These are phyloP conservation scores for Heptranchias perlo DNA, from an alignment of 2,113 vertebrate species.

Conservation along the genomic window DNA sequence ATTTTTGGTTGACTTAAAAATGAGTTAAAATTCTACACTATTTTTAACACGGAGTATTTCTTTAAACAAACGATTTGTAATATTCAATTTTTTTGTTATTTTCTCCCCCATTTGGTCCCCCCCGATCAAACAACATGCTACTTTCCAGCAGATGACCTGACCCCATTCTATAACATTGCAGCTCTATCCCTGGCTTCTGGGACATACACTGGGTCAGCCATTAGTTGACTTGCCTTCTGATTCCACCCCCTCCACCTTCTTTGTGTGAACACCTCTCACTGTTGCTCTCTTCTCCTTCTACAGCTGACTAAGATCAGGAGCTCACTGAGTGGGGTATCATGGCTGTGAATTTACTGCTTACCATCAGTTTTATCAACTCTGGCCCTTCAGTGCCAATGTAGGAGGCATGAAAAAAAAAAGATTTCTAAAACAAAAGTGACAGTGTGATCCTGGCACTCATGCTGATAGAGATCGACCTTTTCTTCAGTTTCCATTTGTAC, in stretches of 20 bases:
- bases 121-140: background rate
- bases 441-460: background rate
- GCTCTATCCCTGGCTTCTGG: background rate
- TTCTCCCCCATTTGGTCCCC: background rate
- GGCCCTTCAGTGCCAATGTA: background rate
- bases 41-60: background rate
- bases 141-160: background rate
- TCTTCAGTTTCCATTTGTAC: background rate
- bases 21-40: background rate
- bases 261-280: background rate
- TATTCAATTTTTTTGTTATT: background rate
- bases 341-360: background rate
- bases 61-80: background rate
- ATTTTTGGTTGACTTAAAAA: too few relatives aligned
- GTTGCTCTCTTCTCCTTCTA: background rate
- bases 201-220: background rate
- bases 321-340: too few relatives aligned
- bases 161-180: background rate
- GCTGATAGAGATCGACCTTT: background rate
- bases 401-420: background rate
- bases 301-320: background rate
- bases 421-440: background rate
- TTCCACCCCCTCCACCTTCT: background rate
- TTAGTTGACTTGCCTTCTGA: background rate
- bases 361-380: background rate